These are phyloP conservation scores for Candidula unifasciata DNA, from an alignment of 2,888 invertebrate genomes.

Conservation along the genomic window DNA sequence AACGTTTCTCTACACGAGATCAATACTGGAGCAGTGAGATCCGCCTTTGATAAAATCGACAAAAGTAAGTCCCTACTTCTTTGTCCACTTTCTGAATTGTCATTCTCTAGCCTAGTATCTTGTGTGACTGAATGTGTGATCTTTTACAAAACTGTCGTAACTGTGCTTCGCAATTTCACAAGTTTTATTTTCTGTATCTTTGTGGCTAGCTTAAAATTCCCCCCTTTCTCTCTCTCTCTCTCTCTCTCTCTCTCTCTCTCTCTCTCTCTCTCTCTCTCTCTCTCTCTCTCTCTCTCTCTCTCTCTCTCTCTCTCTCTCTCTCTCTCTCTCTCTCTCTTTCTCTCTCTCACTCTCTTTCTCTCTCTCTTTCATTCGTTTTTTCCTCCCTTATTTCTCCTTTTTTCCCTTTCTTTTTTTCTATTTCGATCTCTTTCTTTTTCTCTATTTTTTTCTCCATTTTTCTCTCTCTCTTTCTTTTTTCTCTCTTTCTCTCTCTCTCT, in stretches of 20 bases:
- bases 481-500: neutral
- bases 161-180: no score
- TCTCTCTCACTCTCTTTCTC: neutral
- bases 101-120: no score
- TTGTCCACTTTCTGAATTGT: no score
- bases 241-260: neutral
- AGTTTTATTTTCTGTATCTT: neutral
- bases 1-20: neutral
- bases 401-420: neutral
- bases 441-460: neutral
- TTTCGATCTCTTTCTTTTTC: neutral
- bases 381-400: neutral
- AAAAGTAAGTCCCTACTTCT: neutral
- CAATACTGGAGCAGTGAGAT: neutral
- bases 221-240: neutral
- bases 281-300: neutral
- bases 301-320: neutral
- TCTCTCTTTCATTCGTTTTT: neutral
- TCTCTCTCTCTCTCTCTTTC: no score
- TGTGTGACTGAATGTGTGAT: no score
- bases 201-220: neutral
- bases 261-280: neutral
- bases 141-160: no score
- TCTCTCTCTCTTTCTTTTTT: neutral
- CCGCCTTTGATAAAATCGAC: slow-evolving; percentile 2